Percentiles rank a stretch among this genome's conserved stretches.
Evolutionary conservation across 1,140 invertebrate species (phyloP).

Genomic region (Caenorhabditis latens): DNA sequence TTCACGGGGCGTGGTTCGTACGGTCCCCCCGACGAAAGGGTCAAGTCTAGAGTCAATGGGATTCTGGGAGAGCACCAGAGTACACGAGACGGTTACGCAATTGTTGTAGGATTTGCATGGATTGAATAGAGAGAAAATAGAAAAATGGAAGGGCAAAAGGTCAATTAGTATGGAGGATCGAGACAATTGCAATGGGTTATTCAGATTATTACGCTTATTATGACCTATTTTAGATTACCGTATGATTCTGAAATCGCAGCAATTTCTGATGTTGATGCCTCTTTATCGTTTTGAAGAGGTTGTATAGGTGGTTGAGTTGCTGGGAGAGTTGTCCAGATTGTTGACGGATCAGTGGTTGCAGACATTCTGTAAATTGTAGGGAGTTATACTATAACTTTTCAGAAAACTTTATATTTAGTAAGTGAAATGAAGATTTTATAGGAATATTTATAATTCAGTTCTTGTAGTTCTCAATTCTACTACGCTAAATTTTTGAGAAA

Average conservation of each 20-base stretch:
- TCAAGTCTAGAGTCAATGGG: background rate
- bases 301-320: background rate
- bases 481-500: too few species aligned
- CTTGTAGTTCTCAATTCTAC: too few species aligned
- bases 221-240: background rate
- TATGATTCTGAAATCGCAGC: background rate
- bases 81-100: conserved; percentile 5
- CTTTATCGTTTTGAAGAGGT: background rate
- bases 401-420: too few species aligned
- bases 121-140: background rate
- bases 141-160: background rate
- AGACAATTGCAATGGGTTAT: background rate
- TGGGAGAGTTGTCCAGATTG: conserved; percentile 6
- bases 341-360: conserved; percentile 14
- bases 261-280: background rate
- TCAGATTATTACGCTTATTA: too few species aligned
- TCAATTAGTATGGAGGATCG: background rate
- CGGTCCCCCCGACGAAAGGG: background rate
- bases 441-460: too few species aligned
- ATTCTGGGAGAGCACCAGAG: background rate
- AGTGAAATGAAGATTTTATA: too few species aligned
- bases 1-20: background rate
- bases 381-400: too few species aligned
- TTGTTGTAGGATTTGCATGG: background rate
- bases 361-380: background rate